Conservation (phyloP, 2,797 vertebrate species). For the Onychomys leucogaster region DNA sequence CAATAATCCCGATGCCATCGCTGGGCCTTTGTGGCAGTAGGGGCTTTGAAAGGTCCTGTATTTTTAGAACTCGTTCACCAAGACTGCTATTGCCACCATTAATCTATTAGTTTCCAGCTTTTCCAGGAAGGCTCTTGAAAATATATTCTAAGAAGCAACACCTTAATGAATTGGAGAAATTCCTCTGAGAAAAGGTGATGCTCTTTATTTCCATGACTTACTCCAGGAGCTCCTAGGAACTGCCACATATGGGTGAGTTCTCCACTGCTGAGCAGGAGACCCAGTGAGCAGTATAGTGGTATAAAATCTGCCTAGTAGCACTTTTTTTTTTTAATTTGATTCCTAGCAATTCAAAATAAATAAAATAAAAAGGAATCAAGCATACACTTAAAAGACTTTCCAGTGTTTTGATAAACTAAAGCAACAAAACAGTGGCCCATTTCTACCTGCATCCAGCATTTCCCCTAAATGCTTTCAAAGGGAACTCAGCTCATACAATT, state of each 20-base stretch:
- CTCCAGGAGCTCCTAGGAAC: background rate
- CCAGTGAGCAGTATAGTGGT: accelerated
- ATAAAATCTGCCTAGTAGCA: background rate
- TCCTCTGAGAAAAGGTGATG: background rate
- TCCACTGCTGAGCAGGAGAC: too few species aligned
- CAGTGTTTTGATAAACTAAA: background rate
- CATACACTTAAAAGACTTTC: background rate
- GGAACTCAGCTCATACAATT: background rate
- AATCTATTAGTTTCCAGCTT: conserved; percentile 57
- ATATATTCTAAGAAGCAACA: conserved; percentile 16
- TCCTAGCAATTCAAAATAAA: background rate
- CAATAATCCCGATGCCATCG: conserved; percentile 70
- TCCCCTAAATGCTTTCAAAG: conserved; percentile 26
- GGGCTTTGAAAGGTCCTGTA: conserved; percentile 61
- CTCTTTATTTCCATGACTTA: background rate
- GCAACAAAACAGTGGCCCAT: background rate
- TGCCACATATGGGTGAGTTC: background rate
- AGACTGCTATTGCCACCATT: conserved; percentile 28
- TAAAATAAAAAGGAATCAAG: background rate
- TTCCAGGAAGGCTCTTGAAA: conserved; percentile 45
- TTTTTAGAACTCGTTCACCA: conserved; percentile 69
- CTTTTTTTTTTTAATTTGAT: background rate
- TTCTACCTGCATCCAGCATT: background rate
- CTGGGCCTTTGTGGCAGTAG: conserved; percentile 33
- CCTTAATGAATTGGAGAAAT: conserved; percentile 38